These are phyloP conservation scores for Elanus axillaris DNA, from an alignment of 2,113 vertebrate genomes.

Conservation along the genomic window DNA sequence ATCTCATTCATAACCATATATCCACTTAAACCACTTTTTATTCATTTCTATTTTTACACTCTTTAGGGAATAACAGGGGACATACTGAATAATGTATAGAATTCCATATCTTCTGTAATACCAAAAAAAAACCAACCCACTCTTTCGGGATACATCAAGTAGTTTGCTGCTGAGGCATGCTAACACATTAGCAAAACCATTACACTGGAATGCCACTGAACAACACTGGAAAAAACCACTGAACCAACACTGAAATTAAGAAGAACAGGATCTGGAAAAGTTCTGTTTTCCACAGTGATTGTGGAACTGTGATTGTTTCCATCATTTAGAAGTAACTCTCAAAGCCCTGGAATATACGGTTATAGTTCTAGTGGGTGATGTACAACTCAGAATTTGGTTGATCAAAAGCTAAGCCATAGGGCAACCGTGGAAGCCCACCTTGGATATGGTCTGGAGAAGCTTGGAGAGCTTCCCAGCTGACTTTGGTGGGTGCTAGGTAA, in stretches of 20 bases:
- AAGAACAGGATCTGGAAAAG: not conserved
- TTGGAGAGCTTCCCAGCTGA: not conserved
- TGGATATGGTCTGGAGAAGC: accelerated
- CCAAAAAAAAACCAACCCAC: not conserved
- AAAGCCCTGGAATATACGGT: not conserved
- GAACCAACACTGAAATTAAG: not conserved
- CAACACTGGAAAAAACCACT: not conserved
- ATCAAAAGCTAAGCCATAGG: not conserved
- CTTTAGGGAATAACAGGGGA: not conserved
- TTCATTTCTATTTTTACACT: not conserved
- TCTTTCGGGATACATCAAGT: not conserved
- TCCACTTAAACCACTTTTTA: not conserved
- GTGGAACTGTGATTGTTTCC: not conserved
- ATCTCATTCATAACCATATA: not conserved
- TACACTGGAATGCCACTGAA: not conserved
- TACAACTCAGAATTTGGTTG: accelerated
- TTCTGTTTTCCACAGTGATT: too few relatives aligned
- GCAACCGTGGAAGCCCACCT: accelerated
- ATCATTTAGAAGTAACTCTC: not conserved
- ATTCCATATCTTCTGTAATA: not conserved
- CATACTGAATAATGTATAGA: not conserved
- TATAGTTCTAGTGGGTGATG: accelerated
- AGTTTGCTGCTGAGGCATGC: not conserved
- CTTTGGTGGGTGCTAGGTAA: not conserved
- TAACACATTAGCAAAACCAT: not conserved